These are phyloP conservation scores for Stichopus horrens DNA, from an alignment of 53 echinoderm and acorn worm species.

Conservation along the genomic window DNA sequence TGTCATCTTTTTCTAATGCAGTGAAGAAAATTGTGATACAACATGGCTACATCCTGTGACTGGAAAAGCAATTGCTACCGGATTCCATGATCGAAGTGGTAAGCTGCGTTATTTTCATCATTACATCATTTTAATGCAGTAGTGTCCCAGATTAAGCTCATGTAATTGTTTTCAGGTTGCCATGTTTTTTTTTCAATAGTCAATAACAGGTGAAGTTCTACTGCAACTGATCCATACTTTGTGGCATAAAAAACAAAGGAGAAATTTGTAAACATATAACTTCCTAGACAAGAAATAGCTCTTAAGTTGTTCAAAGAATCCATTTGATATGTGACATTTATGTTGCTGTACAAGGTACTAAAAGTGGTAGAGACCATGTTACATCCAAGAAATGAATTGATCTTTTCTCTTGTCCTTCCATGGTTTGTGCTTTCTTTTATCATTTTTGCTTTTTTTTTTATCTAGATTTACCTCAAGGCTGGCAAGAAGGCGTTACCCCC, in stretches of 20 bases:
- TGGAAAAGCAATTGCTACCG: constrained; percentile 68
- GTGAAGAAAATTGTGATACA: constrained; percentile 75
- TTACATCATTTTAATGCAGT: neutral
- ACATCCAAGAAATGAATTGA: no score
- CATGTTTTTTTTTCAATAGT: neutral
- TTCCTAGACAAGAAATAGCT: no score
- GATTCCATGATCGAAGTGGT: constrained; percentile 69
- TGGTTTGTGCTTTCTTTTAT: neutral
- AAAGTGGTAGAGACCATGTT: no score
- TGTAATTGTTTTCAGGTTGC: constrained; percentile 14
- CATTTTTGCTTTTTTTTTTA: neutral
- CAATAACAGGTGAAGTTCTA: neutral
- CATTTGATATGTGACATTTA: no score
- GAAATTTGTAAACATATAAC: no score
- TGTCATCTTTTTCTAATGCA: constrained; percentile 13
- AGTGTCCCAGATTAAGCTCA: neutral
- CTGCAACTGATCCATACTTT: no score
- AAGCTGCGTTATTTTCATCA: constrained; percentile 32
- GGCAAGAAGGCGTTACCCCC: constrained; percentile 77
- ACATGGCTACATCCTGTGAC: constrained; percentile 88
- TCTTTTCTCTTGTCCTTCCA: no score
- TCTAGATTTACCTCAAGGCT: constrained; percentile 83
- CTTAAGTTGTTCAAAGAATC: no score
- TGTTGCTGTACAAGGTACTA: no score
- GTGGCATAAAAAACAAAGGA: no score